These are phyloP conservation scores for Macrotis lagotis DNA, from an alignment of 2,113 vertebrate genomes.

Conservation along the genomic window DNA sequence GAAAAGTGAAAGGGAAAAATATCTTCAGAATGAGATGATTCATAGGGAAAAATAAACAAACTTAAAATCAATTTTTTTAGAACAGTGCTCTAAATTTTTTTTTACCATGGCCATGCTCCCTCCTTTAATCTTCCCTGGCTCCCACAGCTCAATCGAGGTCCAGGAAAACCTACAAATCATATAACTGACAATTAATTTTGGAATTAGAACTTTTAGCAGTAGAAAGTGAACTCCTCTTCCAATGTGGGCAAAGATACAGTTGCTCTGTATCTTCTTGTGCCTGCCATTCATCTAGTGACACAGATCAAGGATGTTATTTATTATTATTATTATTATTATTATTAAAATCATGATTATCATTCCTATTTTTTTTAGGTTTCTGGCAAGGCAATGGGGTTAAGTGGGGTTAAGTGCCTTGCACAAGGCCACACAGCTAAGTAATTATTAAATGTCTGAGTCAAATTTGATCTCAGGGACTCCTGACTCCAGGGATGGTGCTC, in stretches of 20 bases:
- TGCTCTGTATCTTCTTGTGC: not conserved
- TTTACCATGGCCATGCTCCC: not conserved
- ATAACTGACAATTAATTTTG: not conserved
- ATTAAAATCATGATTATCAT: too few relatives aligned
- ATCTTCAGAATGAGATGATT: not conserved
- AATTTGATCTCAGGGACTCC: too few relatives aligned
- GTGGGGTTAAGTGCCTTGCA: too few relatives aligned
- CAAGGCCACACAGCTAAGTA: too few relatives aligned
- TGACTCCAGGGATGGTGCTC: too few relatives aligned
- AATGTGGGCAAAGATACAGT: not conserved
- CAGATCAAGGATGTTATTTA: fast-evolving
- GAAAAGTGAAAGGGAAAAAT: not conserved
- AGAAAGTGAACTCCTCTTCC: not conserved
- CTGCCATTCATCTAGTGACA: not conserved
- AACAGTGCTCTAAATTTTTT: not conserved
- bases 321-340: too few relatives aligned
- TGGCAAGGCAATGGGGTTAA: too few relatives aligned
- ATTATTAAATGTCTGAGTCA: too few relatives aligned
- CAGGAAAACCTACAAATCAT: not conserved
- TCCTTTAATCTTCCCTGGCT: not conserved
- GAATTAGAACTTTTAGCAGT: not conserved
- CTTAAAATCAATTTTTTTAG: not conserved
- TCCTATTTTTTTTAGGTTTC: too few relatives aligned
- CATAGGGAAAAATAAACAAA: not conserved
- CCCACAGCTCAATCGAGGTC: not conserved